Percentiles rank a stretch among this genome's conserved stretches.
phyloP scores from a whole-genome alignment of 1,140 invertebrate species.

The Venturia canescens region DNA sequence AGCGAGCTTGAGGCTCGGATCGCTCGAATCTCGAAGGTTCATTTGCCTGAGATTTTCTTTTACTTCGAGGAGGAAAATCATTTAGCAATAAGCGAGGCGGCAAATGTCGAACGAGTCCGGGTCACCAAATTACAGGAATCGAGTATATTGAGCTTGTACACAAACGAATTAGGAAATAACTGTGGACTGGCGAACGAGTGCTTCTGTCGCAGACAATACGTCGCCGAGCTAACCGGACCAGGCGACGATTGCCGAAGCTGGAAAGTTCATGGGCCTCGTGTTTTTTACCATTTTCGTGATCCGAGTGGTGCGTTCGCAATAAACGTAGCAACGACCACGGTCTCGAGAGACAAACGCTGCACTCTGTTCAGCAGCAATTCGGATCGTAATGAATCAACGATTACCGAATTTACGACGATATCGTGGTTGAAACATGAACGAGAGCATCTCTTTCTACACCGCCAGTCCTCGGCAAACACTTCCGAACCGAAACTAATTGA shows the following conservation, averaged over 20 bases:
- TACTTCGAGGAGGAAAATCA: conserved; percentile 59
- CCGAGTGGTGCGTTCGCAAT: conserved; percentile 48
- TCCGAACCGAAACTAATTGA: not conserved
- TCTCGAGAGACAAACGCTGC: conserved; percentile 57
- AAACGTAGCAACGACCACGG: conserved; percentile 48
- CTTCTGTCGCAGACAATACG: conserved; percentile 59
- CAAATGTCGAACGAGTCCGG: conserved; percentile 51
- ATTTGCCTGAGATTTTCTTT: conserved; percentile 49
- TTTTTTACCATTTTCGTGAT: conserved; percentile 59
- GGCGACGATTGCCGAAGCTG: conserved; percentile 18
- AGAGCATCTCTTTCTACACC: not conserved
- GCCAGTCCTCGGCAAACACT: not conserved
- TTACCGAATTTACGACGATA: conserved; percentile 54
- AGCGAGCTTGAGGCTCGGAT: not conserved
- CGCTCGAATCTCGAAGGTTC: not conserved
- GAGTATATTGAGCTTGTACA: conserved; percentile 57
- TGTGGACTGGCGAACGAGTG: conserved; percentile 63
- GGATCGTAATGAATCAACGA: not conserved
- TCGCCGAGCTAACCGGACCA: conserved; percentile 49
- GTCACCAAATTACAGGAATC: conserved; percentile 34
- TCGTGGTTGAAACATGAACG: conserved; percentile 50
- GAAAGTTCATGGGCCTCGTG: conserved; percentile 16
- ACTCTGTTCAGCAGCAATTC: not conserved
- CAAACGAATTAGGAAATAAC: conserved; percentile 49
- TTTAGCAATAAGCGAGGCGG: conserved; percentile 46